These are phyloP conservation scores for Macquaria australasica DNA, from an alignment of 2,113 vertebrate genomes.

Conservation along the genomic window DNA sequence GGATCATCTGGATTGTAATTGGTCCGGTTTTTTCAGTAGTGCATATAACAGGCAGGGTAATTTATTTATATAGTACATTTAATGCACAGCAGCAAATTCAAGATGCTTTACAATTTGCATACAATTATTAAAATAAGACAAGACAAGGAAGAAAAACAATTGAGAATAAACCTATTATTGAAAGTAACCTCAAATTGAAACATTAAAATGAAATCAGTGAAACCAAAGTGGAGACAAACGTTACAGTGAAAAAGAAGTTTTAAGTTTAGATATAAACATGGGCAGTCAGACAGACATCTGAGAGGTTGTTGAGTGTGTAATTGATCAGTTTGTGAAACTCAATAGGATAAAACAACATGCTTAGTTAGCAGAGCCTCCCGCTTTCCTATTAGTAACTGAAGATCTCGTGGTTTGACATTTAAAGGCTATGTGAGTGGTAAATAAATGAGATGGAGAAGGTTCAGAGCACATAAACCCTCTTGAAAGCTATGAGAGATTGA, in stretches of 20 bases:
- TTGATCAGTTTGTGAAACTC: not conserved
- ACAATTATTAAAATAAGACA: not conserved
- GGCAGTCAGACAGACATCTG: too few relatives aligned
- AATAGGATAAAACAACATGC: not conserved
- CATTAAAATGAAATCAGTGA: too few relatives aligned
- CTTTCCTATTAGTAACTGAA: slow-evolving; percentile 14
- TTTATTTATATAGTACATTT: too few relatives aligned
- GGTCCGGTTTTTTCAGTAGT: too few relatives aligned
- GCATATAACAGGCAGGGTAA: too few relatives aligned
- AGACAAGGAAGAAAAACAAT: too few relatives aligned
- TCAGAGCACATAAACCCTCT: slow-evolving; percentile 42
- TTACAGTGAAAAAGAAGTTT: not conserved
- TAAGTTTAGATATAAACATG: not conserved
- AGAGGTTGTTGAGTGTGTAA: not conserved
- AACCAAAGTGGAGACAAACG: too few relatives aligned
- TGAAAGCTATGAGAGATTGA: slow-evolving; percentile 56
- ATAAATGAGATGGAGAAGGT: slow-evolving; percentile 44
- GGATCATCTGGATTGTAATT: too few relatives aligned
- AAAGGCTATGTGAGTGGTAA: slow-evolving; percentile 37
- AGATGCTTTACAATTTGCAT: not conserved
- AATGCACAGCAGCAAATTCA: too few relatives aligned
- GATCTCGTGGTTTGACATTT: slow-evolving; percentile 60
- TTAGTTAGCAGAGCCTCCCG: not conserved
- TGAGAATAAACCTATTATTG: too few relatives aligned
- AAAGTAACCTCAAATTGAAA: too few relatives aligned